Base-by-base conservation (phyloP, 2,797 vertebrate genomes). In the Crax fasciolata region DNA sequence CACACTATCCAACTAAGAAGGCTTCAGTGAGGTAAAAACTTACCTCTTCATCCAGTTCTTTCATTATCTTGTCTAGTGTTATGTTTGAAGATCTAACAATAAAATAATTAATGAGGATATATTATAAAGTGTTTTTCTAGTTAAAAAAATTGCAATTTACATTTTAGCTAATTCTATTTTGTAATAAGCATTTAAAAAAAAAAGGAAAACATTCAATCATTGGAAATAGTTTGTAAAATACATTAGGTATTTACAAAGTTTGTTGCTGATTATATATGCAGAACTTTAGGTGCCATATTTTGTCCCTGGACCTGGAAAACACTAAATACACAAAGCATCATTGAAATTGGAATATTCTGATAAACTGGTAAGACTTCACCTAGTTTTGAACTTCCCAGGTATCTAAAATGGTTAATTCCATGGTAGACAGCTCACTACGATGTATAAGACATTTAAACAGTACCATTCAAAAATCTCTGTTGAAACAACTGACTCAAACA, bases 11-110 rank as follows among this genome's bases (percentile, higher is more conserved):
- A 74, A 48, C 18, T 32, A 81, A 94, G 48, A 38, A 7, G 14
- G 20, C 16, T 85, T 90, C 51, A 72, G 7, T 28, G 52, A 87
- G 3, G 11, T 68, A 72, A 87, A 59, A 84, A 92, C 91, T 90
- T 98, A 99, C 99, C 98, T 99, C 99, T 98, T 99, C 99, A 96
- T 99, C 99, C 97, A 99, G 97, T 97, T 99, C 99, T 97, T 99
- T 99, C 97, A 99, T 98, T 95, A 99, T 98, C 98, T 99, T 99
- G 96, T 99, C 99, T 55, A 99, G 98, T 97, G 99, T 99, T 97
- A 98, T 99, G 96, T 98, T 99, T 90, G 99, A 99, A 83, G 98
- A 98, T 97, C 99, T 99, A 92, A 27, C 82, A 97, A 91, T 28
- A 83, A 95, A 76, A 27, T 87, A 23, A 70, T 10, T 27, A 41